Percentiles rank a stretch among this genome's conserved stretches.
phyloP scores from a whole-genome alignment of 2,888 invertebrate species.

The Leptogaster cylindrica region DNA sequence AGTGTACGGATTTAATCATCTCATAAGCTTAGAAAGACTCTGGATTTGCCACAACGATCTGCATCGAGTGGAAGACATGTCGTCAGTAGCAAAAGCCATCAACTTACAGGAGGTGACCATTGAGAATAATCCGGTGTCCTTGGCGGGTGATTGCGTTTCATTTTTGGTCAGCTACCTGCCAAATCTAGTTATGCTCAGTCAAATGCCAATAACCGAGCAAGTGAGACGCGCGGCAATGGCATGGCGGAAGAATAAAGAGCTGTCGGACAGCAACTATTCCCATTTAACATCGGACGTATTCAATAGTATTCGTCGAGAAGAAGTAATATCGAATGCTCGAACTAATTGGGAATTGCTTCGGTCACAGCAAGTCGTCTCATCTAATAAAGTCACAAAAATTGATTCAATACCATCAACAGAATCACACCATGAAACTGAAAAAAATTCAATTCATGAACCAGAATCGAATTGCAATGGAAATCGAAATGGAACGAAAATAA shows the following conservation, averaged over 20 bases:
- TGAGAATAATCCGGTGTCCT: conserved; percentile 83
- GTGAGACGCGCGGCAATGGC: conserved; percentile 78
- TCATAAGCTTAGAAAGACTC: conserved; percentile 70
- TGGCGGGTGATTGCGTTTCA: conserved; percentile 81
- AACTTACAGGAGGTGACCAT: conserved; percentile 83
- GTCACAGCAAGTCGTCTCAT: conserved; percentile 64
- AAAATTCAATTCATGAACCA: conserved; percentile 6
- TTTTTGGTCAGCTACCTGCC: conserved; percentile 83
- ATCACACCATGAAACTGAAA: conserved; percentile 8
- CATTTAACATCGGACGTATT: conserved; percentile 64
- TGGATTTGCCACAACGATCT: conserved; percentile 64
- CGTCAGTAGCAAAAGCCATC: conserved; percentile 77
- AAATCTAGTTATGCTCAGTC: conserved; percentile 73
- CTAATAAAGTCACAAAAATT: conserved; percentile 22
- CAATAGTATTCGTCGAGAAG: conserved; percentile 71
- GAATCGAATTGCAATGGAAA: neutral
- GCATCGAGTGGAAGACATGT: conserved; percentile 83
- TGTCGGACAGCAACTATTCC: conserved; percentile 64
- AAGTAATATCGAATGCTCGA: conserved; percentile 82
- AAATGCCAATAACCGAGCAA: conserved; percentile 81
- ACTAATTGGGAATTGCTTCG: conserved; percentile 86
- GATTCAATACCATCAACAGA: neutral
- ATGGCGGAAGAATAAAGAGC: conserved; percentile 80
- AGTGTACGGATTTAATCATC: conserved; percentile 81
- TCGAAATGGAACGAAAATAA: conserved; percentile 27